Base-by-base conservation (phyloP, 92 coral and sea anemone genomes). In the Pocillopora meandrina region DNA sequence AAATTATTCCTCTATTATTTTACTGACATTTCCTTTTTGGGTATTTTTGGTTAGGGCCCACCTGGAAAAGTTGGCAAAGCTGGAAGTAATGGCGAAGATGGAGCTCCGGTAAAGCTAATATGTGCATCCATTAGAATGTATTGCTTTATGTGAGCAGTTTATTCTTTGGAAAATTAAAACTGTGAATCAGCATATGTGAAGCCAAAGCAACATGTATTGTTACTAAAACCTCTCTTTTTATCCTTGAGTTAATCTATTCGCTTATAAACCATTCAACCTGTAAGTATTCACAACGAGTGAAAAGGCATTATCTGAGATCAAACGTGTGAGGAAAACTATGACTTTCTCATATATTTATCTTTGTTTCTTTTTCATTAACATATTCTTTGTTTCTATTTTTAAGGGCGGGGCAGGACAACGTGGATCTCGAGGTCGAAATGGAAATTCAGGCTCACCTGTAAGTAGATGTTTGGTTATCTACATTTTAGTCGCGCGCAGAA, bases 361-460 rank as follows among this genome's bases (percentile, higher is more conserved):
- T 5, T 33, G 16, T 70, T 70, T 70, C 35, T 70, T 70, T 70
- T 36, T 36, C 18, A 42, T 42, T 42, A 42, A 42, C 0, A 1
- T 21, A 10, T 23, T 21, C n/a, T 2, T 23, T 65, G 21, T 21
- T n/a, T 18, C 21, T 23, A 21, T n/a, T 20, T 11, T 65, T 16
- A 59, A 84, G 87, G 87, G 87, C 64, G 58, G 21, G 4, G 57
- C 61, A 56, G 87, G 87, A 31, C 17, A 58, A n/a, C 60, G 58
- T 5, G 87, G 87, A 52, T 76, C 76, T 12, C 52, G 2, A 23
- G 87, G 87, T n/a, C 73, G 7, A 1, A 61, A 3, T 73, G 87
- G 87, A 49, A 83, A 72, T 61, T 55, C 72, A 17, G 87, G 87
- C 49, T 35, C 16, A 19, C 62, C 56, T 55, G 87, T 11, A 74